Base-by-base conservation (phyloP, 2,888 invertebrate species). In the Rhagonycha lutea region DNA sequence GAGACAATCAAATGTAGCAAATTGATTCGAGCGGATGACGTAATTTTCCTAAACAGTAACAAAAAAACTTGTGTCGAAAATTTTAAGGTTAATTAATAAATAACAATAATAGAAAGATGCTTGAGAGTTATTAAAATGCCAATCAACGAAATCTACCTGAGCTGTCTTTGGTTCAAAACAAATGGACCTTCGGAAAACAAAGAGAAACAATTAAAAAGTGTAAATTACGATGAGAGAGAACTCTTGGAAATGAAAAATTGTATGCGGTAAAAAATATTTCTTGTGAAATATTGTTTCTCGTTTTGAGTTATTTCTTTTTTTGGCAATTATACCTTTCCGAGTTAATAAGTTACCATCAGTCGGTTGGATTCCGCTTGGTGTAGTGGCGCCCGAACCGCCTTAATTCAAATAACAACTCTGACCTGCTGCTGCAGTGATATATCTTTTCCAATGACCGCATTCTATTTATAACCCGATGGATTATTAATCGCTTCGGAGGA, bases 171-270 rank as follows among this genome's bases (percentile, higher is more conserved):
- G 72, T 69, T 68, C 76, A 79, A 81, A 81, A 79, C 81, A 81
- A 82, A 81, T 79, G 81, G 75, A 79, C 72, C 76, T 72, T 76
- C 73, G 73, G 73, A 78, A 84, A 85, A 84, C 83, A 85, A 85
- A 85, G 85, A 81, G 84, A 87, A 86, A 86, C 86, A 86, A 87
- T 87, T 86, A 87, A 86, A 86, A 86, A 84, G 85, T 85, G 86
- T 86, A 86, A 87, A 87, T 86, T 86, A 86, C 85, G 84, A 85
- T 85, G 83, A 82, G 79, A 82, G 81, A 84, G 63, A 83, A 84
- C 84, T 81, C 83, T 84, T 83, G 82, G 75, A 81, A 83, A 86
- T 86, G 86, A 86, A 86, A 86, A 86, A 86, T 86, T 82, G 83
- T 81, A 80, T 80, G 73, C 79, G 81, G 83, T 84, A 84, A 86